Conservation (phyloP, 2,797 vertebrate genomes). For the Rhodeus uyekii region DNA sequence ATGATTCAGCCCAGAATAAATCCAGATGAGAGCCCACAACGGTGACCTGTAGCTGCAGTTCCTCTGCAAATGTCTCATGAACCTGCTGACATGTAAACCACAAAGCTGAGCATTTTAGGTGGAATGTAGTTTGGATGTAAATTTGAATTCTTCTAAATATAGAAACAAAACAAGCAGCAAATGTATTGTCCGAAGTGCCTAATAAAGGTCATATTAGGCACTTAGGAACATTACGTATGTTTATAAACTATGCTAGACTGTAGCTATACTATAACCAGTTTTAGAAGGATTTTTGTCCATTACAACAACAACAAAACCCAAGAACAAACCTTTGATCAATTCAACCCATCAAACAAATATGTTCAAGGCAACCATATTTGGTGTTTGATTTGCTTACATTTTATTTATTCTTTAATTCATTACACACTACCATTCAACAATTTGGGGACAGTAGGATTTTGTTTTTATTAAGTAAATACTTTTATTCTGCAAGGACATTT, state of each 20-base stretch:
- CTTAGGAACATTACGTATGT: not conserved
- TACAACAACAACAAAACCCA: not conserved
- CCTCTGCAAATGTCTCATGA: conserved; percentile 41
- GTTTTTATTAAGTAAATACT: not conserved
- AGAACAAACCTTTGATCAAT: not conserved
- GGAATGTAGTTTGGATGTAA: not conserved
- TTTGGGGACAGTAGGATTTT: not conserved
- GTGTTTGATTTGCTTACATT: not conserved
- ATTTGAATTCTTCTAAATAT: not conserved
- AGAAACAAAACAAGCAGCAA: not conserved
- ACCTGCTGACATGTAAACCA: conserved; percentile 29
- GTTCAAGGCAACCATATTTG: not conserved
- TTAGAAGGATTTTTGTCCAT: not conserved
- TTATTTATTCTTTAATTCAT: not conserved
- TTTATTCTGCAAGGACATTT: not conserved
- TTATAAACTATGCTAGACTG: not conserved
- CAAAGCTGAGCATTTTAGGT: not conserved
- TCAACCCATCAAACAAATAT: not conserved
- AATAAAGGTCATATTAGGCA: not conserved
- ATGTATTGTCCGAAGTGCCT: not conserved
- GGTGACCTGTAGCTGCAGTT: conserved; percentile 55
- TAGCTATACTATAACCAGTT: not conserved
- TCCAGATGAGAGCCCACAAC: conserved; percentile 70
- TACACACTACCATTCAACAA: not conserved
- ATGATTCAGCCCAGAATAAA: conserved; percentile 81